Evolutionary conservation across 2,797 vertebrate species (phyloP), one percentile per base, ranked within the genome.

Genomic region (Melanogrammus aeglefinus): DNA sequence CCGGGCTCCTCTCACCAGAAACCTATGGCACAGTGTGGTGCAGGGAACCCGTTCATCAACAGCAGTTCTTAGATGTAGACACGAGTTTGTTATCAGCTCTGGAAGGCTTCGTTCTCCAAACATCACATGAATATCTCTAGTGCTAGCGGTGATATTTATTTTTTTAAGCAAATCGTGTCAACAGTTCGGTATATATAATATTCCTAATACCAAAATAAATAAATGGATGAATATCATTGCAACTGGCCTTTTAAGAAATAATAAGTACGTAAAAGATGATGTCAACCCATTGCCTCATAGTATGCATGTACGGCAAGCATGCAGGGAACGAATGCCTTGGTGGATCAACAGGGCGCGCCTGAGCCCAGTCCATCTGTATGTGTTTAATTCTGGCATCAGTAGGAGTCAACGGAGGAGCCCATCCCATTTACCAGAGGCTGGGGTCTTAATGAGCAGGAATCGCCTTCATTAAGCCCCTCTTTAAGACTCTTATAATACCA

Each of bases 1-100:
- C 75, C 21, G 21, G 18, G 5, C 36, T 73, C 81, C 84, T 76
- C 87, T 86, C 84, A 83, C 72, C 18, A 39, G 33, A 18, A 21
- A 12, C 21, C 47, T 21, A 21, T 18, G 18, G 47, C 16, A 57
- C 47, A 57, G 47, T 57, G 47, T 57, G 16, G 16, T 57, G 18
- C 16, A 16, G 12, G 47, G 1, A 51, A 13, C 16, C 7, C 21
- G n/a, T 12, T 2, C 6, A 57, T 18, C 47, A 18, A 21, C 18
- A 57, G 12, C 47, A 18, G 47, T 1, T 47, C 44, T 21, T 18
- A 57, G 47, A 18, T 57, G 47, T 57, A 57, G 47, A 57, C 18
- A 3, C n/a, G 21, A 57, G 16, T 57, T 21, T 14, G 4, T 44
- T 44, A 16, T 21, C 47, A 21, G 18, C 47, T 57, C 47, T 21